Conservation (phyloP, 2,888 invertebrate species). For the Eueremaeus valkanovi region DNA sequence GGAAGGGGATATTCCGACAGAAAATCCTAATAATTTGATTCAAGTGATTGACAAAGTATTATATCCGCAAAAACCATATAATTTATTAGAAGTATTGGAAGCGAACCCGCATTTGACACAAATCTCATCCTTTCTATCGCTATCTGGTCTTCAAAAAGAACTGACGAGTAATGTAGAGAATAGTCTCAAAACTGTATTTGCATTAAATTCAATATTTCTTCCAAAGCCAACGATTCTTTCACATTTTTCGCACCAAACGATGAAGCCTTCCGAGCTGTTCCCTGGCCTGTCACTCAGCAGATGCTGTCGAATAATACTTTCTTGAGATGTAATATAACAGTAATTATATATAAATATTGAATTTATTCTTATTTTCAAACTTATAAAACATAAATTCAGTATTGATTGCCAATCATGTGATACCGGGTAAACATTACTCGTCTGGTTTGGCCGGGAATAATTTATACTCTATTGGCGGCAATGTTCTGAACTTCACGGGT, state of each 20-base stretch:
- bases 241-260: constrained; percentile 45
- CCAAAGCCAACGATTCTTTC: constrained; percentile 4
- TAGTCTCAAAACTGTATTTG: background rate
- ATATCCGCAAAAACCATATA: constrained; percentile 48
- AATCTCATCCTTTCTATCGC: constrained; percentile 33
- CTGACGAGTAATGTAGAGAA: constrained; percentile 17
- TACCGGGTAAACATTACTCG: constrained; percentile 49
- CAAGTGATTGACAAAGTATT: constrained; percentile 49
- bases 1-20: constrained; percentile 9
- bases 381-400: too few species aligned
- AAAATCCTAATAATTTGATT: constrained; percentile 48
- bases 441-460: constrained; percentile 48
- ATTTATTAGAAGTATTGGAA: constrained; percentile 46
- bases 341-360: too few species aligned
- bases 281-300: constrained; percentile 42
- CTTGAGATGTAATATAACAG: constrained; percentile 44
- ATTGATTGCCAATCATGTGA: constrained; percentile 50
- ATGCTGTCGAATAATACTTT: constrained; percentile 43
- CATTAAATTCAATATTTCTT: background rate
- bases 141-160: constrained; percentile 36
- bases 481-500: constrained; percentile 46
- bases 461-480: constrained; percentile 47
- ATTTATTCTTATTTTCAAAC: too few species aligned
- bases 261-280: constrained; percentile 44
- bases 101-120: constrained; percentile 34